Conservation (phyloP, 2,113 vertebrate species). For the Clarias gariepinus region DNA sequence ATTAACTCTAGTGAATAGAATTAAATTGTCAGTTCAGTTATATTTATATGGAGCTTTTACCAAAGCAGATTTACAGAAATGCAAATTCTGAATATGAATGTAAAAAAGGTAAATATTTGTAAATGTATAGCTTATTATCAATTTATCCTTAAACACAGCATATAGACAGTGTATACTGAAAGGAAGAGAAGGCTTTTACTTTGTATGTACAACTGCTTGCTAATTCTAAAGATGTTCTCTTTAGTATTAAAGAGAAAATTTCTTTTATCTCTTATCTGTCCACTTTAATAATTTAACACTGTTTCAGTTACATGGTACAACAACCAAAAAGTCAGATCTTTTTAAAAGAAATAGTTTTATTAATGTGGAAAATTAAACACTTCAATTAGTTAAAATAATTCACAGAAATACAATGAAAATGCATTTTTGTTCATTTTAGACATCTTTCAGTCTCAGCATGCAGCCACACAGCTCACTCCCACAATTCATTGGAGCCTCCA, state of each 20-base stretch:
- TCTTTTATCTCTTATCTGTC: not conserved
- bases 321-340: slow-evolving; percentile 1
- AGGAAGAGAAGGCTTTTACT: too few relatives aligned
- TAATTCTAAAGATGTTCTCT: too few relatives aligned
- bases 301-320: not conserved
- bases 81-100: too few relatives aligned
- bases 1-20: too few relatives aligned
- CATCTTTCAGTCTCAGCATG: not conserved
- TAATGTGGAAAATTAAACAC: slow-evolving; percentile 47
- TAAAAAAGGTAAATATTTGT: too few relatives aligned
- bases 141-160: too few relatives aligned
- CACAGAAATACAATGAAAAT: slow-evolving; percentile 26
- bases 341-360: slow-evolving; percentile 40
- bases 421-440: not conserved
- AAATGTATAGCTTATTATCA: too few relatives aligned
- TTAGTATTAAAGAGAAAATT: not conserved
- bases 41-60: too few relatives aligned
- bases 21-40: too few relatives aligned
- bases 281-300: not conserved
- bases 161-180: too few relatives aligned
- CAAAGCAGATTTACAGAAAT: too few relatives aligned
- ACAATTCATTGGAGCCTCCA: not conserved
- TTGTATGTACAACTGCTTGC: not conserved
- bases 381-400: slow-evolving; percentile 3
- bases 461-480: not conserved